Evolutionary conservation across 2,888 invertebrate genomes (phyloP).

Genomic region (Pyrrhosoma nymphula): DNA sequence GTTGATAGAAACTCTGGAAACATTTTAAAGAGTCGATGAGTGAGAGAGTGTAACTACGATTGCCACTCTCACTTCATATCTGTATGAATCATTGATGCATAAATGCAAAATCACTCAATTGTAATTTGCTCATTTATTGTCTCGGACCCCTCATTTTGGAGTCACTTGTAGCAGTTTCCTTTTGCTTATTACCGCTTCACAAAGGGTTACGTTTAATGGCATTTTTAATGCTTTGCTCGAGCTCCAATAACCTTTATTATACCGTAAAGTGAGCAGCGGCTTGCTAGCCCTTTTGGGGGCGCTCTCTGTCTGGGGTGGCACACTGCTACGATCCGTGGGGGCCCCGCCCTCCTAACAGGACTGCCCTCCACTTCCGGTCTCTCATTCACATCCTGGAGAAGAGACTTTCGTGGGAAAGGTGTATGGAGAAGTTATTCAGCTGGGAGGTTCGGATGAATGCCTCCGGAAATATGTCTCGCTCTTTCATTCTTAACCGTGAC

Average conservation of each 20-base stretch:
- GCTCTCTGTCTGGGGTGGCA: constrained; percentile 30
- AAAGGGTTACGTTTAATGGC: background rate
- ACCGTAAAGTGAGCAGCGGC: background rate
- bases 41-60: no score
- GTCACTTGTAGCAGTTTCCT: background rate
- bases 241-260: constrained; percentile 15
- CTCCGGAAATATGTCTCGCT: constrained; percentile 43
- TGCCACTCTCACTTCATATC: no score
- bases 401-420: constrained; percentile 60
- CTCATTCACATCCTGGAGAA: constrained; percentile 56
- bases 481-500: constrained; percentile 44
- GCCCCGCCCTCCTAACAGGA: constrained; percentile 50
- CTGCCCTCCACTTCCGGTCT: constrained; percentile 49
- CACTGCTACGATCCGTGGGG: background rate
- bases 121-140: background rate
- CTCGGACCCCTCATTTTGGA: background rate
- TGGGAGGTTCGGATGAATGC: constrained; percentile 7
- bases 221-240: background rate
- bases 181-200: background rate
- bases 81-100: no score
- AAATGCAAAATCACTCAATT: no score
- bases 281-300: background rate
- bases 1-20: no score
- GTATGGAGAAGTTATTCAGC: constrained; percentile 39
- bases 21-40: no score